Evolutionary conservation across 2,888 invertebrate genomes (phyloP).

Genomic region (Brenthis ino): DNA sequence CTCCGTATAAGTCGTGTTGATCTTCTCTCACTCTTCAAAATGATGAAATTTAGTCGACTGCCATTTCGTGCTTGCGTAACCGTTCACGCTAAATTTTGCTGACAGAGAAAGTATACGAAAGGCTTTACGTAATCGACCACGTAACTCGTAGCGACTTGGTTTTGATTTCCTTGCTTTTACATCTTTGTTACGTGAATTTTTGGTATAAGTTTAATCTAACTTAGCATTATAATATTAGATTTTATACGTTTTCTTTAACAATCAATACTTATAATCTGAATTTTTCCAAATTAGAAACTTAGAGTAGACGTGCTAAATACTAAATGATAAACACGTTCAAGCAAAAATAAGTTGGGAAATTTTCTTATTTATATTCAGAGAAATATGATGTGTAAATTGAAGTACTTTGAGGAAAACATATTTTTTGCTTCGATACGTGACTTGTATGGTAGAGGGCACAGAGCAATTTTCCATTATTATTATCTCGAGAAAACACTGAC

Average conservation of each 20-base stretch:
- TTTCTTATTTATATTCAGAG: conserved; percentile 32
- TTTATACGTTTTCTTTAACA: too few relatives aligned
- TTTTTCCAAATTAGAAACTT: neutral
- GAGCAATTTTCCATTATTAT: conserved; percentile 45
- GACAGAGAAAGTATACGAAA: conserved; percentile 82
- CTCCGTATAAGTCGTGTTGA: conserved; percentile 68
- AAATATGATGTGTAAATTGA: conserved; percentile 33
- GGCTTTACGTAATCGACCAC: conserved; percentile 76
- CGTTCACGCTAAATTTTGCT: conserved; percentile 80
- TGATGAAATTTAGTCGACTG: conserved; percentile 80
- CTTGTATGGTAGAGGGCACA: conserved; percentile 40
- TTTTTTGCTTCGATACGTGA: conserved; percentile 43
- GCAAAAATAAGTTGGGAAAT: conserved; percentile 34
- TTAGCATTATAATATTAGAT: conserved; percentile 21
- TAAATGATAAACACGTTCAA: conserved; percentile 18
- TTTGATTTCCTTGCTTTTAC: conserved; percentile 81
- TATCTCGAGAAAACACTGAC: conserved; percentile 42
- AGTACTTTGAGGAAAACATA: conserved; percentile 40
- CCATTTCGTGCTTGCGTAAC: conserved; percentile 77
- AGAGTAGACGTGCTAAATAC: neutral
- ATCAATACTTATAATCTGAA: neutral
- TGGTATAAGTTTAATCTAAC: conserved; percentile 44
- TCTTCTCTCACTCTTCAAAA: conserved; percentile 70
- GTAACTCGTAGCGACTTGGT: conserved; percentile 76
- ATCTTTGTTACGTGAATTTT: conserved; percentile 72